These are phyloP conservation scores for Meloe dianella DNA, from an alignment of 2,888 invertebrate species.

Conservation along the genomic window DNA sequence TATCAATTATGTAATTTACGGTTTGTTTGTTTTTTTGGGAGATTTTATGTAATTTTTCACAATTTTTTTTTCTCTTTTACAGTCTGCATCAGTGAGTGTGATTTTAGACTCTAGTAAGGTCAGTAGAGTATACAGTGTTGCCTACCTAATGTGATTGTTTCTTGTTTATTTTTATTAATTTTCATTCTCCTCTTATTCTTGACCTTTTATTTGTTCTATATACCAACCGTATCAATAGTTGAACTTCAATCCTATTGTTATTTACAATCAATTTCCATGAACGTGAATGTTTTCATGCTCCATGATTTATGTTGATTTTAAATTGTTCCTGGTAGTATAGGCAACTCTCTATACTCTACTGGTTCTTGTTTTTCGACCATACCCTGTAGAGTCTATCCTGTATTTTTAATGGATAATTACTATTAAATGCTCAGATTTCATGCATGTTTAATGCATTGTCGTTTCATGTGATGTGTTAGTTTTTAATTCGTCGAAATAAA, in stretches of 20 bases:
- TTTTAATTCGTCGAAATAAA: background rate
- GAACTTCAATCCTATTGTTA: slow-evolving; percentile 12
- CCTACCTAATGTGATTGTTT: slow-evolving; percentile 40
- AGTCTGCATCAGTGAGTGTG: slow-evolving; percentile 54
- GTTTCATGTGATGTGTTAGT: background rate
- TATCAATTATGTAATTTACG: too few species aligned
- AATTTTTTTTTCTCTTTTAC: slow-evolving; percentile 47
- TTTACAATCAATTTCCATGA: slow-evolving; percentile 19
- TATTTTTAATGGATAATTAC: background rate
- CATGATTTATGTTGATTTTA: slow-evolving; percentile 24
- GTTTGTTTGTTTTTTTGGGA: background rate
- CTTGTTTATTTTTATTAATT: slow-evolving; percentile 21
- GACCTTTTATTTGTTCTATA: background rate
- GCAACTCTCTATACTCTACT: slow-evolving; percentile 41
- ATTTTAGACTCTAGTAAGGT: slow-evolving; percentile 52
- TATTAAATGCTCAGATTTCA: background rate
- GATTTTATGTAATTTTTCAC: background rate
- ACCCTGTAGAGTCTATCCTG: slow-evolving; percentile 10
- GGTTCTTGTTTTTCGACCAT: slow-evolving; percentile 21
- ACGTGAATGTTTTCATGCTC: slow-evolving; percentile 25
- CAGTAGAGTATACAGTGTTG: slow-evolving; percentile 53
- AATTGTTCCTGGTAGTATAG: slow-evolving; percentile 35
- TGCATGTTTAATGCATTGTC: background rate
- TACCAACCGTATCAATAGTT: background rate
- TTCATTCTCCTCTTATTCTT: slow-evolving; percentile 8